Evolutionary conservation across 1,140 invertebrate species (phyloP).

Genomic region (Drosophila pseudoananassae): DNA sequence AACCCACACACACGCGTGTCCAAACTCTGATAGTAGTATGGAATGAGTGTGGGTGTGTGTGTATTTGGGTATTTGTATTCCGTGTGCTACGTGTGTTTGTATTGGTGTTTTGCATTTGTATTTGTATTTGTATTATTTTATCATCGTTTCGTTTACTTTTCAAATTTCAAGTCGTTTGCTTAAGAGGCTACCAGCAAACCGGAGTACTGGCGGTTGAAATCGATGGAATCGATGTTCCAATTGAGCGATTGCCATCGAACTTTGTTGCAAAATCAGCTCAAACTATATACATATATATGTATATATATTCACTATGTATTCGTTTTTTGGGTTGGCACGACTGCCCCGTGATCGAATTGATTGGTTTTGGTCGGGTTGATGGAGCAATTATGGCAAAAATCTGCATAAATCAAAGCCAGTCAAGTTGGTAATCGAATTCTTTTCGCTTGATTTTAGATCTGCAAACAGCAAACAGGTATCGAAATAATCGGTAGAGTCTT

Average conservation of each 20-base stretch:
- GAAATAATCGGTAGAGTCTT: not conserved
- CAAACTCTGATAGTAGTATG: not conserved
- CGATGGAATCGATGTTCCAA: conserved; percentile 36
- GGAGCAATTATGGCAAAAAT: not conserved
- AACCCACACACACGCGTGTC: conserved; percentile 24
- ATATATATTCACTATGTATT: too few species aligned
- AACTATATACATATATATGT: conserved; percentile 1
- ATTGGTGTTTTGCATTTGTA: conserved; percentile 11
- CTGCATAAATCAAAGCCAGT: not conserved
- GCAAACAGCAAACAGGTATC: not conserved
- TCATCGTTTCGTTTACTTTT: conserved; percentile 78
- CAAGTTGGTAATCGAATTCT: not conserved
- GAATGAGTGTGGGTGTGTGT: not conserved
- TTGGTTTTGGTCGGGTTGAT: not conserved
- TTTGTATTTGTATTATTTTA: conserved; percentile 66
- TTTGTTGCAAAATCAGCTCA: conserved; percentile 20
- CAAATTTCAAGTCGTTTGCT: conserved; percentile 73
- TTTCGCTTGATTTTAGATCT: not conserved
- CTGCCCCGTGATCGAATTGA: conserved; percentile 8
- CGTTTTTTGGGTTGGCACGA: not conserved
- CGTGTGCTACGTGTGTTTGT: conserved; percentile 5
- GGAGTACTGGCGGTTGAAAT: conserved; percentile 2
- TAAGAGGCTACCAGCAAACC: conserved; percentile 5
- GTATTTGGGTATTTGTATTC: conserved; percentile 9
- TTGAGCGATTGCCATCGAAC: conserved; percentile 41